Conservation (phyloP, 2,888 invertebrate species). For the Leptopilina myrica region DNA sequence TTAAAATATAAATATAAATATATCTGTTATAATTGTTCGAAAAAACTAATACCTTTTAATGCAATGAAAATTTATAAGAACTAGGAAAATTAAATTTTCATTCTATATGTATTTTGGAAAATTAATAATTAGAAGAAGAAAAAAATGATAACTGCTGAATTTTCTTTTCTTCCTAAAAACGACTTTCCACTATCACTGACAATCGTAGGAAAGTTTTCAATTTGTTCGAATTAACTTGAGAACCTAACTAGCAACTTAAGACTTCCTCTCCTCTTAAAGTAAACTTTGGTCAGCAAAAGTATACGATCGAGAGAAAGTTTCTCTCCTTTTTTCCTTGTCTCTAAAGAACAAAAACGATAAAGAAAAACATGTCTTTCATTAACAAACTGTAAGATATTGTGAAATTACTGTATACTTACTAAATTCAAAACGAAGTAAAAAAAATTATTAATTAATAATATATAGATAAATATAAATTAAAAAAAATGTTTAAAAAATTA, state of each 20-base stretch:
- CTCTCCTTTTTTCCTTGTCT: neutral
- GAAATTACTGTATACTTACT: too few species aligned
- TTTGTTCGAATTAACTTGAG: neutral
- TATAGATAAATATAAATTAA: too few species aligned
- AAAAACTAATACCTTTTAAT: too few species aligned
- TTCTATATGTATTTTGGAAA: too few species aligned
- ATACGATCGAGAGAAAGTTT: neutral
- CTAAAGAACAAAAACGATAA: neutral
- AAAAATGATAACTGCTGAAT: neutral
- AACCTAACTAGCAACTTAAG: neutral
- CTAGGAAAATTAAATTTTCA: too few species aligned
- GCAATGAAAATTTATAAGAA: too few species aligned
- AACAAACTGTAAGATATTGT: neutral
- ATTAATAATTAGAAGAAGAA: neutral
- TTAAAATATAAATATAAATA: too few species aligned
- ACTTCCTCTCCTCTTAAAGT: neutral
- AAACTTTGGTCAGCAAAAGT: constrained; percentile 15
- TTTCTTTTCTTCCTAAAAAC: neutral
- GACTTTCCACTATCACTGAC: neutral
- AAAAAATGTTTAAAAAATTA: too few species aligned
- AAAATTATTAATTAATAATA: neutral
- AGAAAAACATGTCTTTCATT: neutral
- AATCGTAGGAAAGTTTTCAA: constrained; percentile 6
- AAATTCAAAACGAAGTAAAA: too few species aligned
- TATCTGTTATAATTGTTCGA: too few species aligned